Base-by-base conservation (phyloP, 1,140 invertebrate genomes). In the Rhyzopertha dominica region DNA sequence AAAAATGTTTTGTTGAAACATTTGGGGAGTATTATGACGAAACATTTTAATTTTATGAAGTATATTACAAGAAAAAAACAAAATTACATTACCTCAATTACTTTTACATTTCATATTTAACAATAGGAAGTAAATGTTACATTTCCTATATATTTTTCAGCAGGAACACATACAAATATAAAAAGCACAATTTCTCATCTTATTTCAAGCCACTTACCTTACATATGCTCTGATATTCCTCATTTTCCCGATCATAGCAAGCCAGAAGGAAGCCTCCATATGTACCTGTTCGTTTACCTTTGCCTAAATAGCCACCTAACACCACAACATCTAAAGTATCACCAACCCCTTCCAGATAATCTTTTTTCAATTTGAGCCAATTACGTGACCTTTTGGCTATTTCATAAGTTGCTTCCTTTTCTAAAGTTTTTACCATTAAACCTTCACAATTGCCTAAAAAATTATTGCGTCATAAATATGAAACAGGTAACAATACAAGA, bases 301-400 rank as follows among this genome's bases (percentile, higher is more conserved):
- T 87, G 0, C 97, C 97, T 26, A 82, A 70, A 71, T 92, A 99
- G 0, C 87, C 96, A 44, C 96, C 97, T 43, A 99, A 87, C 0
- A 98, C 94, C 4, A 98, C 92, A n/a, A 84, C 76, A 75, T 96
- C 92, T 23, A 97, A 68, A 0, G 90, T 96, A 68, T 97, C 94
- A 0, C 94, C 93, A 10, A 92, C 84, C 30, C 92, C 91, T 20
- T 97, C 92, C 42, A 98, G 71, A 72, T 98, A 98, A 75, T 98
- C 95, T 66, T 98, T 98, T 67, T 99, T 98, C 30, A 98, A 65
- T 78, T 98, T 98, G 2, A 98, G 71, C 95, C 95, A 98, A 69
- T 98, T 98, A 47, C 87, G 81, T 0, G 95, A 98, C 28, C 97
- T 73, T 65, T 96, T 95, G 0, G 95, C 95, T 58, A 99, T 98